A percentile compares a stretch with the other conserved stretches of the same genome.
These are phyloP conservation scores for Orientallactaga bullata DNA, from an alignment of 2,113 vertebrate species.

Conservation along the genomic window DNA sequence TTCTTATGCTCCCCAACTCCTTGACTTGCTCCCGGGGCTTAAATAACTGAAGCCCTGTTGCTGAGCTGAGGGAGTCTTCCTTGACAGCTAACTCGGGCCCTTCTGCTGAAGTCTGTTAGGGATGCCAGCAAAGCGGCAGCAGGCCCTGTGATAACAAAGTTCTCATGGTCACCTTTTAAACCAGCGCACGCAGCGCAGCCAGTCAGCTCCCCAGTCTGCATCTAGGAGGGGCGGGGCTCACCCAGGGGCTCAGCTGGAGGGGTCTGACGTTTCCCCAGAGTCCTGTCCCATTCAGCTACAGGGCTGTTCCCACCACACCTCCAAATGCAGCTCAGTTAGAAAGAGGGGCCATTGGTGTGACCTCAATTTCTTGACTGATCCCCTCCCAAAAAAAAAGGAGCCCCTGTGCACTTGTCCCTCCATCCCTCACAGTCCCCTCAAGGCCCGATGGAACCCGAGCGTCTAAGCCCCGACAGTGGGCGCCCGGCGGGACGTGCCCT, in stretches of 20 bases:
- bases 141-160: conserved; percentile 61
- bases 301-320: conserved; percentile 35
- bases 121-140: conserved; percentile 45
- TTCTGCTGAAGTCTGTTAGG: conserved; percentile 28
- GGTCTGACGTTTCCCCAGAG: not conserved
- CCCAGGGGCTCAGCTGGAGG: not conserved
- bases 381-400: conserved; percentile 50
- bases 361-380: conserved; percentile 54
- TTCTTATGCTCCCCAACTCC: not conserved
- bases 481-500: not conserved
- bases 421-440: not conserved
- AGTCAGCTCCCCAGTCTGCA: not conserved
- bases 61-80: conserved; percentile 14
- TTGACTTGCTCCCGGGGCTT: conserved; percentile 8
- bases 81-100: not conserved
- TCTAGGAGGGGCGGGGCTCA: conserved; percentile 24
- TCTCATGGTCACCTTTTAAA: conserved; percentile 57
- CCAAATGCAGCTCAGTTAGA: conserved; percentile 15
- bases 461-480: not conserved
- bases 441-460: conserved; percentile 15
- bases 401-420: conserved; percentile 26
- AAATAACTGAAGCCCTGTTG: not conserved
- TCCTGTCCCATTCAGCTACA: not conserved
- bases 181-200: not conserved
- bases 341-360: conserved; percentile 54